Evolutionary conservation across 2,797 vertebrate species (phyloP).

Genomic region (Oreonectes daqikongensis): DNA sequence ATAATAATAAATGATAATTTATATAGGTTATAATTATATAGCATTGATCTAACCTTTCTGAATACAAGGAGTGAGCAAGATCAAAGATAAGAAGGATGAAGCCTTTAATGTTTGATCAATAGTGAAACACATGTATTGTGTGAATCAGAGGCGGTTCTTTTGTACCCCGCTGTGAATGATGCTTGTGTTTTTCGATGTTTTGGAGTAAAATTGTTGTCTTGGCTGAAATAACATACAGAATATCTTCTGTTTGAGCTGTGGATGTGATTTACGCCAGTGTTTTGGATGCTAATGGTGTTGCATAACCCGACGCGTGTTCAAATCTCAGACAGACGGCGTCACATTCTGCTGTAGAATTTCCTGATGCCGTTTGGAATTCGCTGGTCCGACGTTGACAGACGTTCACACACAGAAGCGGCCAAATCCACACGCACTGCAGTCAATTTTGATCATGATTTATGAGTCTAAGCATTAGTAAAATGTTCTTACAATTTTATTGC

Average conservation of each 20-base stretch:
- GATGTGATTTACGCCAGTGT: constrained; percentile 26
- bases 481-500: too few species aligned
- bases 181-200: background rate
- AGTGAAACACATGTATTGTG: background rate
- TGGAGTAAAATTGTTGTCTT: background rate
- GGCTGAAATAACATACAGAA: constrained; percentile 8
- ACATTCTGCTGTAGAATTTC: constrained; percentile 40
- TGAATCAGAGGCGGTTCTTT: background rate
- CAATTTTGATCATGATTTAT: background rate
- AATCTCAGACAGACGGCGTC: constrained; percentile 34
- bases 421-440: constrained; percentile 14
- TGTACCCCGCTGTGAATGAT: background rate
- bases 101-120: constrained; percentile 7
- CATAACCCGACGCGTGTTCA: constrained; percentile 32
- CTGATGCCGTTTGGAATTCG: constrained; percentile 30
- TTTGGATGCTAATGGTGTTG: constrained; percentile 26
- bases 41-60: background rate
- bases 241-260: background rate
- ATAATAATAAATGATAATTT: too few species aligned
- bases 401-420: constrained; percentile 13
- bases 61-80: background rate
- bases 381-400: constrained; percentile 15
- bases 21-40: background rate
- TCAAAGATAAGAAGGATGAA: background rate
- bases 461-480: too few species aligned